These are phyloP conservation scores for Limanda limanda DNA, from an alignment of 2,113 vertebrate species.

Conservation along the genomic window DNA sequence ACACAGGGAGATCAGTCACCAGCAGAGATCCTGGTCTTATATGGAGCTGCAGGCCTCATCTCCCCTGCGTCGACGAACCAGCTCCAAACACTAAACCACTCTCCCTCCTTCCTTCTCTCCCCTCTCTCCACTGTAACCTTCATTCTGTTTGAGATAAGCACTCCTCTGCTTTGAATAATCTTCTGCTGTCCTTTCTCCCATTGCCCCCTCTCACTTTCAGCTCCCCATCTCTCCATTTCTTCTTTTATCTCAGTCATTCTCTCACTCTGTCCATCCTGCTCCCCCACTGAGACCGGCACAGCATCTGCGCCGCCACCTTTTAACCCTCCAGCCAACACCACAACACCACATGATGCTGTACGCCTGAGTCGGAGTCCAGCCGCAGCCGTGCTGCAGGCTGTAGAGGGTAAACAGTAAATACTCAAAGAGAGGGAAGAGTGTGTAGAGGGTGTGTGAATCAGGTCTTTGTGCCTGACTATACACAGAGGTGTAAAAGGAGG, in stretches of 20 bases:
- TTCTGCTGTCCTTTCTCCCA: slow-evolving; percentile 44
- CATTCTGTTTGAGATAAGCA: slow-evolving; percentile 63
- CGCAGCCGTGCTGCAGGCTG: not conserved
- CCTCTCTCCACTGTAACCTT: slow-evolving; percentile 23
- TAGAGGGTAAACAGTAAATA: slow-evolving; percentile 56
- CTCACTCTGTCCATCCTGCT: slow-evolving; percentile 25
- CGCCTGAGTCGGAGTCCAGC: slow-evolving; percentile 22
- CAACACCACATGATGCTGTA: slow-evolving; percentile 3
- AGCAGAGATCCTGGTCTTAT: slow-evolving; percentile 54
- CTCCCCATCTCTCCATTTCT: slow-evolving; percentile 39
- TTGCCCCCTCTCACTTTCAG: slow-evolving; percentile 42
- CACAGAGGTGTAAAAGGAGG: slow-evolving; percentile 69
- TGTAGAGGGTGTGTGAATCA: slow-evolving; percentile 61
- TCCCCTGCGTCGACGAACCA: slow-evolving; percentile 1
- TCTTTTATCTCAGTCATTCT: slow-evolving; percentile 45
- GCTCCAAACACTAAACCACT: slow-evolving; percentile 24
- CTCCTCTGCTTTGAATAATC: slow-evolving; percentile 48
- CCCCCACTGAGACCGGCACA: slow-evolving; percentile 21
- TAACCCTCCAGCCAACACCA: not conserved
- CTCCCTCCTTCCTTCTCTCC: slow-evolving; percentile 8
- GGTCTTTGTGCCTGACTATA: slow-evolving; percentile 59
- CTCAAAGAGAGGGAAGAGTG: slow-evolving; percentile 53
- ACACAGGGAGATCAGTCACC: slow-evolving; percentile 22
- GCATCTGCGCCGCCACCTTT: slow-evolving; percentile 6
- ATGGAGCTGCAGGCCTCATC: slow-evolving; percentile 36